These are phyloP conservation scores for Teleogryllus occipitalis DNA, from an alignment of 1,140 invertebrate species.

Conservation along the genomic window DNA sequence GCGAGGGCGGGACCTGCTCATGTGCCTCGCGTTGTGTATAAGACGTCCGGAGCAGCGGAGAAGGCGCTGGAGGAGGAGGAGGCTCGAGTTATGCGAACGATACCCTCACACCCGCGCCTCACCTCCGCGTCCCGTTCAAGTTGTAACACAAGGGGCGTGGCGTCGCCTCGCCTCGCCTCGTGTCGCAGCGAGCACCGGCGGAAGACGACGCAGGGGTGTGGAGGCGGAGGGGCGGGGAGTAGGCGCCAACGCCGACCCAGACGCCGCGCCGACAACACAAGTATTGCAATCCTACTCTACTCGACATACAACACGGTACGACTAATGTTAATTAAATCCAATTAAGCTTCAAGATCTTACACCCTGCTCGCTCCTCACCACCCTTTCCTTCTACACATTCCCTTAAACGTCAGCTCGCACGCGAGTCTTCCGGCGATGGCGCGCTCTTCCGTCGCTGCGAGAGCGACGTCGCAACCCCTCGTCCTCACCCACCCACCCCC, in stretches of 20 bases:
- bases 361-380: neutral
- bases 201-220: no score
- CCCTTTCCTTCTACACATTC: neutral
- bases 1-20: no score
- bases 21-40: neutral
- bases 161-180: no score
- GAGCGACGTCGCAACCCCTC: no score
- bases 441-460: no score
- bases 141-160: neutral
- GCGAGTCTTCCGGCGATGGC: neutral
- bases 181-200: no score
- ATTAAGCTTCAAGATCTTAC: neutral
- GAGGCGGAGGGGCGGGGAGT: neutral
- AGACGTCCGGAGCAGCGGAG: neutral
- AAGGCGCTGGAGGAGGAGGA: neutral
- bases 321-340: conserved; percentile 2
- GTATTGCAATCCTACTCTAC: conserved; percentile 1
- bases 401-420: neutral
- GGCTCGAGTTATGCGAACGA: neutral
- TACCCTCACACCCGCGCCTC: neutral
- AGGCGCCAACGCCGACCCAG: neutral
- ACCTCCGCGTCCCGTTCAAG: neutral
- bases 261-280: neutral
- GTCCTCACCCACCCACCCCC: no score
- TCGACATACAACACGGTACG: neutral